Evolutionary conservation across 1,140 invertebrate species (phyloP), one percentile per base, ranked within the genome.

Genomic region (Homalodisca vitripennis): DNA sequence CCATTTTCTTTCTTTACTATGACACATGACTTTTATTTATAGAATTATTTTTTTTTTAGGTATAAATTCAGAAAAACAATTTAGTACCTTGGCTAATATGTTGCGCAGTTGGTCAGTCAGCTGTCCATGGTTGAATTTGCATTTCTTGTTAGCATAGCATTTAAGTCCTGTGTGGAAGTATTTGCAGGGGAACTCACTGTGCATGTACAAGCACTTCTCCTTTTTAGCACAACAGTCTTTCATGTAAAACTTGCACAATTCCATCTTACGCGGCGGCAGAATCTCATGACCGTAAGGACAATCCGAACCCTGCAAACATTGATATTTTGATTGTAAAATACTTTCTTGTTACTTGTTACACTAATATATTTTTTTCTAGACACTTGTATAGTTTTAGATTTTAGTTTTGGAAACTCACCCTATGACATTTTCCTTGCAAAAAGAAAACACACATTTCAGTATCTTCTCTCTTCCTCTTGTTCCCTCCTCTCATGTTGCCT

Each of bases 181-280:
- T 84, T 98, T 98, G 82, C 97, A 99, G 34, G 97, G 97, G 79
- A 97, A 98, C 79, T 98, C 95, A 74, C 91, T 89, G 83, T 99
- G 97, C 90, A 98, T 93, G 77, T 97, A 99, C 1, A 95, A 83
- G 83, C 97, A 99, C 79, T 95, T 95, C 72, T 97, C 94, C 72
- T 92, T 88, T 83, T 98, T 98, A 10, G 92, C 92, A 82, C 97
- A 98, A 78, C 93, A 94, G 67, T 96, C 94, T 87, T 93, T 95
- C 47, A 98, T 79, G 81, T 98, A 98, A 82, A 97, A 99, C 82
- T 98, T 98, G 80, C 97, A 98, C 0, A 98, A 80, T 79, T 98
- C 96, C 84, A 94, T 87, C 82, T 97, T 97, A 68, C 93, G 87
- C 0, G 89, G 88, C 32, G 89, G 91, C 57, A 88, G 82, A 65